Percentiles rank a stretch among this genome's conserved stretches.
These are phyloP conservation scores for Oscheius myriophilus DNA, from an alignment of 2,888 invertebrate species.

Conservation along the genomic window DNA sequence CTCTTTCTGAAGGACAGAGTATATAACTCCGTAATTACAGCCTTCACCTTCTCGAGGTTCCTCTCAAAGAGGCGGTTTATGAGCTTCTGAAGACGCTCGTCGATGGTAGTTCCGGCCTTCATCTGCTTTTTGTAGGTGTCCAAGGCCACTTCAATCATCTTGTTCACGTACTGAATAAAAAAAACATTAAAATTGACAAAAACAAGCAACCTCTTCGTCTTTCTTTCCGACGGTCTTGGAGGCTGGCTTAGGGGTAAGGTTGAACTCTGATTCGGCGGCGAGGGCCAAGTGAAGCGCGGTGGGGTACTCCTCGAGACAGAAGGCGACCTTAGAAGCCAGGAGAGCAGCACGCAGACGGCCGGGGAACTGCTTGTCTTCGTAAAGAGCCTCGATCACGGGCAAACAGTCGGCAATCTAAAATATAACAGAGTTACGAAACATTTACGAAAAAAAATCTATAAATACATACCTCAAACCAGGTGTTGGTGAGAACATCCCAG, in stretches of 20 bases:
- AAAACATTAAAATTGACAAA: background rate
- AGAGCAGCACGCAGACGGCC: constrained; percentile 93
- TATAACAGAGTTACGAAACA: constrained; percentile 9
- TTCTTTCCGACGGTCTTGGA: constrained; percentile 72
- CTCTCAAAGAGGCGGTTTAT: constrained; percentile 97
- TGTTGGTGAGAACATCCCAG: constrained; percentile 62
- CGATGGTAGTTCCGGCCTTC: constrained; percentile 60
- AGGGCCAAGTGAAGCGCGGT: constrained; percentile 96
- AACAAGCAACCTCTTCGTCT: constrained; percentile 49
- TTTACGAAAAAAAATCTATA: background rate
- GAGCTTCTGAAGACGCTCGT: constrained; percentile 82
- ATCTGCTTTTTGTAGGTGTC: constrained; percentile 60
- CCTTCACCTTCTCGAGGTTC: constrained; percentile 79
- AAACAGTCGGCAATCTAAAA: constrained; percentile 60
- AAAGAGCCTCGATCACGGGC: constrained; percentile 81
- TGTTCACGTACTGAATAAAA: constrained; percentile 62
- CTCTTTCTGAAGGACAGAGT: constrained; percentile 36
- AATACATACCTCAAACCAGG: constrained; percentile 59
- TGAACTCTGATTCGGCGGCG: constrained; percentile 87
- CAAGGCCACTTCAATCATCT: constrained; percentile 63
- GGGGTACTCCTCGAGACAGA: constrained; percentile 94
- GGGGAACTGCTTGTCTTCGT: constrained; percentile 87
- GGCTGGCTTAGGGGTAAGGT: constrained; percentile 90
- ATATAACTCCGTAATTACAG: background rate
- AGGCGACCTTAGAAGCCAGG: constrained; percentile 94